phyloP scores from a whole-genome alignment of 2,888 invertebrate genomes.

The Phortica magna region DNA sequence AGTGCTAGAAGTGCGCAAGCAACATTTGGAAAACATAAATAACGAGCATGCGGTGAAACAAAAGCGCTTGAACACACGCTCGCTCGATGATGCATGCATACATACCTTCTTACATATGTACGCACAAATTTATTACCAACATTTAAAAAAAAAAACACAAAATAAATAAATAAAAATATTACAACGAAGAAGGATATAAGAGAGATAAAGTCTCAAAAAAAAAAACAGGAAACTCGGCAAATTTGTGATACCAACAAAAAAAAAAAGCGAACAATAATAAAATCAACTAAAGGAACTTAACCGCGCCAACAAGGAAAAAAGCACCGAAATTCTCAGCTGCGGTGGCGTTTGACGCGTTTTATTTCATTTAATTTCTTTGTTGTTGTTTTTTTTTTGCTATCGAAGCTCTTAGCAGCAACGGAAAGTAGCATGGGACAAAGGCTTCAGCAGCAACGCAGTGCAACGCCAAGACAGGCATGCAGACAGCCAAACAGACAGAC shows the following conservation, averaged over 20 bases:
- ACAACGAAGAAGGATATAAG: background rate
- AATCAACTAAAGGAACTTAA: background rate
- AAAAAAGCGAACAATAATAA: background rate
- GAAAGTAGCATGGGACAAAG: background rate
- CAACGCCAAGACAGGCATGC: background rate
- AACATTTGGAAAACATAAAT: slow-evolving; percentile 48
- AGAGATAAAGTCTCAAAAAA: slow-evolving; percentile 22
- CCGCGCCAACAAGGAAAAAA: slow-evolving; percentile 1
- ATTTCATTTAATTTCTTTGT: background rate
- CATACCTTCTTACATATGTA: slow-evolving; percentile 56
- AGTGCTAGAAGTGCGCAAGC: slow-evolving; percentile 40
- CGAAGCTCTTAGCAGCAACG: background rate
- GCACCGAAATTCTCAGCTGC: slow-evolving; percentile 17
- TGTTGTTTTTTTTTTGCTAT: slow-evolving; percentile 13
- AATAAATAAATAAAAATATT: slow-evolving; percentile 20
- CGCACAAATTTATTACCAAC: slow-evolving; percentile 71
- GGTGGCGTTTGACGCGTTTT: slow-evolving; percentile 20
- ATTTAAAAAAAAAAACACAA: slow-evolving; percentile 59
- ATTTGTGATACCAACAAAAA: background rate
- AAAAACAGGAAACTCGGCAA: slow-evolving; percentile 28
- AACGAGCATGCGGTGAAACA: slow-evolving; percentile 47
- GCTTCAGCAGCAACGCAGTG: background rate
- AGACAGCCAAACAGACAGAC: background rate
- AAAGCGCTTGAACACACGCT: slow-evolving; percentile 61
- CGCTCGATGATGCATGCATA: slow-evolving; percentile 52